Base-by-base conservation (phyloP, 2,888 invertebrate species). In the Andrena fulva region DNA sequence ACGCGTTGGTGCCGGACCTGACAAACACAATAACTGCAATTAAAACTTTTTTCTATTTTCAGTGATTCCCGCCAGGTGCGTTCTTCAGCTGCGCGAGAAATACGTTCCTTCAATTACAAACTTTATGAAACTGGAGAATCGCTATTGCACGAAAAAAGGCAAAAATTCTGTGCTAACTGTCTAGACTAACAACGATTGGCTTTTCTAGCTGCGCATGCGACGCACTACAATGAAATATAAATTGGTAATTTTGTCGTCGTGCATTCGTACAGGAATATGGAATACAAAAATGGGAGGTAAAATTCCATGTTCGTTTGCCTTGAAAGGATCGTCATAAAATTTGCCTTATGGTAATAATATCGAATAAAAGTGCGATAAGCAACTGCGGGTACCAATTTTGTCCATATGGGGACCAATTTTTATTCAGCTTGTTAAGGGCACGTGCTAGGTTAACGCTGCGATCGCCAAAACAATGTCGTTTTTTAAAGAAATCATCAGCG, bases 401-500 rank as follows among this genome's bases (percentile, higher is more conserved):
- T 7, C 16, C 56, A 10, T 29, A 42, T 20, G 73, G 35, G 35
- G 8, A 56, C 35, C 54, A 29, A 73, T 74, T 68, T 59, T 27
- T 35, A 56, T 56, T 27, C 24, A 12, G 10, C 24, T 24, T 42
- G 42, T 42, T 42, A 42, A 42, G 16, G 4, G 4, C 42, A 42
- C 42, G 42, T 42, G 42, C 16, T 42, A 12, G 42, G 12, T 42
- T 42, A 42, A 16, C 42, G 42, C 4, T 42, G 42, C 42, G 12
- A 12, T 42, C 1, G 42, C 42, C n/a, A n/a, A n/a, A n/a, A 12
- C 16, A 16, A 42, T 42, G 42, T 16, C 16, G 16, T 16, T 16
- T 42, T 42, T 16, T 0, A 16, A 42, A 42, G 42, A 42, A 42
- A 16, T 4, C 4, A 16, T 42, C 16, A 16, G 42, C 42, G 16